These are phyloP conservation scores for Amblyjoppa fuscipennis DNA, from an alignment of 2,888 invertebrate genomes.

Conservation along the genomic window DNA sequence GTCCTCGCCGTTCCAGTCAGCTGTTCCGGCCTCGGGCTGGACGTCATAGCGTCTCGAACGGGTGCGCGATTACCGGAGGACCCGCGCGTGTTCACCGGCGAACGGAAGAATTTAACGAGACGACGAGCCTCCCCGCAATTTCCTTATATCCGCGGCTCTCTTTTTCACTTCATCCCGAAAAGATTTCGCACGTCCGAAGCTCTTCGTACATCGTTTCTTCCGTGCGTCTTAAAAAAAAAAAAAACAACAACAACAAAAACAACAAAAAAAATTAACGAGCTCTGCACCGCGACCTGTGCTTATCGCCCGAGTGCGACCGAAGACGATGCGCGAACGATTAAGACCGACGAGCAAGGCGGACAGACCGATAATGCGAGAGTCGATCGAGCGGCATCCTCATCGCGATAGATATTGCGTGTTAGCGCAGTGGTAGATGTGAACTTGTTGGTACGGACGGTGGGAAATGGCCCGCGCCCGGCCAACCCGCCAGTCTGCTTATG, in stretches of 20 bases:
- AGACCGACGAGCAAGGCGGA: conserved; percentile 1
- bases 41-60: conserved; percentile 55
- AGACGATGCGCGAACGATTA: not conserved
- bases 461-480: conserved; percentile 75
- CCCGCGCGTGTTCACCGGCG: conserved; percentile 48
- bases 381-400: conserved; percentile 7
- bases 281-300: not conserved
- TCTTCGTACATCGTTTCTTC: not conserved
- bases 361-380: conserved; percentile 23
- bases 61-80: conserved; percentile 39
- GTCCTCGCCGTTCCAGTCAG: conserved; percentile 36
- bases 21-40: conserved; percentile 41
- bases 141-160: not conserved
- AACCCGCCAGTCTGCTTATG: conserved; percentile 73
- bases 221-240: not conserved
- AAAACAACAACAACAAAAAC: too few relatives aligned
- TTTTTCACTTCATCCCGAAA: not conserved
- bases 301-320: not conserved
- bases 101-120: conserved; percentile 35
- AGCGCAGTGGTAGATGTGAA: conserved; percentile 60
- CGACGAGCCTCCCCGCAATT: conserved; percentile 7
- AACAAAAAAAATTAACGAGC: not conserved
- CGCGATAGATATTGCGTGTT: conserved; percentile 18
- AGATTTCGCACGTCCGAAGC: not conserved
- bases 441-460: conserved; percentile 64